Conservation (phyloP, 2,888 invertebrate genomes). For the Scotopteryx bipunctaria region DNA sequence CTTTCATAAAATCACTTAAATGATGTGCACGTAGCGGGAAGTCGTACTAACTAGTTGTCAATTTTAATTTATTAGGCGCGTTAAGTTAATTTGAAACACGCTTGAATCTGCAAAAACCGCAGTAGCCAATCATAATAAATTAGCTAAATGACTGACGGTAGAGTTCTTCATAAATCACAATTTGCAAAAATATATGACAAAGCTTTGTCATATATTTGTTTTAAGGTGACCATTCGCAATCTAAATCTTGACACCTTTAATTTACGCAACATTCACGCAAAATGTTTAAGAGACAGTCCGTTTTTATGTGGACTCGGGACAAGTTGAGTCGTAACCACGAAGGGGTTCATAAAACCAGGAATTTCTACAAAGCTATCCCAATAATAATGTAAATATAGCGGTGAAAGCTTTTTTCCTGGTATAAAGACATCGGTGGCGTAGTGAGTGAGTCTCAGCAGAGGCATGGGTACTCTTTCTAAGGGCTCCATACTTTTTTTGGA, state of each 20-base stretch:
- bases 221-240: constrained; percentile 22
- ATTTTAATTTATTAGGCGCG: neutral
- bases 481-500: too few relatives aligned
- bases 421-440: too few relatives aligned
- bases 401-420: too few relatives aligned
- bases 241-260: constrained; percentile 49
- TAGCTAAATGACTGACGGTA: constrained; percentile 21
- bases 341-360: constrained; percentile 30
- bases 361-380: neutral
- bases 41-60: neutral
- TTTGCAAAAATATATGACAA: constrained; percentile 34
- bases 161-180: constrained; percentile 27
- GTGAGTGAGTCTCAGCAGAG: too few relatives aligned
- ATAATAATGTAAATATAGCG: too few relatives aligned
- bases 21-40: too few relatives aligned
- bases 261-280: constrained; percentile 41
- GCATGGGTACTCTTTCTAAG: too few relatives aligned
- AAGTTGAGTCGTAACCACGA: constrained; percentile 45
- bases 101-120: constrained; percentile 14
- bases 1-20: too few relatives aligned
- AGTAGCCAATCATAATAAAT: constrained; percentile 33
- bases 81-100: constrained; percentile 2
- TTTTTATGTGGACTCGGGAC: constrained; percentile 46
- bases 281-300: constrained; percentile 43
- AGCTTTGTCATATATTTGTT: constrained; percentile 30